Evolutionary conservation across 2,888 invertebrate species (phyloP), one percentile per base, ranked within the genome.

Genomic region (Orthosia cruda): DNA sequence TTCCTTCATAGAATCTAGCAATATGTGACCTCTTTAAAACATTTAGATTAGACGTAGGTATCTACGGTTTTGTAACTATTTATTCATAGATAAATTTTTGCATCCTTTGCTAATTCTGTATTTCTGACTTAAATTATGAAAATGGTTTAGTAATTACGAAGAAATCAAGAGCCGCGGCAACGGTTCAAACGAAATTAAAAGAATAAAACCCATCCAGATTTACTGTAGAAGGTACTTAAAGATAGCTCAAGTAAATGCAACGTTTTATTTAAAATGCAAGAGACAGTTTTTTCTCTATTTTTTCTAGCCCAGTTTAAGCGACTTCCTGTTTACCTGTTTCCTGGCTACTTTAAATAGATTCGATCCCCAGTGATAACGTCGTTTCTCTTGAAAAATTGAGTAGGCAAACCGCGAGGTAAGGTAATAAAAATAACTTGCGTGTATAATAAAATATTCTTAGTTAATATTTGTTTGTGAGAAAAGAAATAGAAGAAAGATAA

Each of bases 291-390:
- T n/a, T 23, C 15, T 50, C 13, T 50, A 23, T 23, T 40, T 40
- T 40, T 40, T 40, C 4, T 40, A 49, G 7, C 32, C 5, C 4
- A 15, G 13, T 66, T 32, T 4, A 18, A 45, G 9, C 47, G 32
- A 55, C 26, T 18, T 9, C n/a, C 40, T 40, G 7, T 54, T 47
- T 55, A 20, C 47, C 45, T 66, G 67, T 32, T 55, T 71, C 26
- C 16, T 32, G n/a, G 57, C 13, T 7, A 50, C 18, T 23, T 32
- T 49, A 71, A 68, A 49, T 55, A 55, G 18, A 71, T 71, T 54
- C 55, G 20, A 55, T 20, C 16, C 4, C 16, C 40, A 7, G 18
- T 20, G 45, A 20, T 20, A 70, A 15, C 20, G 11, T 52, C 7
- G 11, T 15, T 23, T 57, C 49, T 13, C 7, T 26, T 7, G 63